Evolutionary conservation across 2,797 vertebrate species (phyloP), one percentile per base, ranked within the genome.

Genomic region (Ctenopoma kingsleyae): DNA sequence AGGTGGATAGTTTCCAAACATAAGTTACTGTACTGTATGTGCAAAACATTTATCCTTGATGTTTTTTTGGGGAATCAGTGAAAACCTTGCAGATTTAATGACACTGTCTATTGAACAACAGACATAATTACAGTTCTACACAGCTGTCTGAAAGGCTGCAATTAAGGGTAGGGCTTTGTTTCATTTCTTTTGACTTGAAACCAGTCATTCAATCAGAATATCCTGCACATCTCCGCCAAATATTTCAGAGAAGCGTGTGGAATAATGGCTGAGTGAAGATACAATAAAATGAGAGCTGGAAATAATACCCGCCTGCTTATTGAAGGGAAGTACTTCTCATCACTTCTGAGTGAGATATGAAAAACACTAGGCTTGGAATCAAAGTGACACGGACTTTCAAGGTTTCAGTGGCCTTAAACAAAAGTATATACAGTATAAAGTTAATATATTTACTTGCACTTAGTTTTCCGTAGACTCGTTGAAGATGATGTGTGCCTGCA

Each of bases 121-220:
- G 12, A 25, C 47, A 46, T 17, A 23, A 12, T 40, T 30, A 40
- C 32, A 49, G 49, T 50, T 65, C 56, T 20, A 32, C 27, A 54
- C n/a, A 41, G 20, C 23, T 35, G 12, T 46, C 41, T 53, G 17
- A 57, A 65, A 46, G 40, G 69, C 40, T 8, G 4, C 40, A 73
- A 47, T 71, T 59, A 62, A 57, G 27, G 6, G 8, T 3, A 2
- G 13, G 17, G 20, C 38, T 67, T 69, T 61, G 62, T 60, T 67
- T 63, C 11, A 62, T 56, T 63, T 58, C 30, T 19, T 56, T 65
- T 61, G 8, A 62, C 50, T 57, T 23, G 44, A 50, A 50, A 71
- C 19, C 40, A 51, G 20, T 22, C 46, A 60, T 55, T 65, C 25
- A 43, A 36, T 44, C 49, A 48, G 17, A 53, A 19, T 46, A 47